Evolutionary conservation across 2,888 invertebrate genomes (phyloP), one percentile per base, ranked within the genome.

Genomic region (Drosophila falleni): DNA sequence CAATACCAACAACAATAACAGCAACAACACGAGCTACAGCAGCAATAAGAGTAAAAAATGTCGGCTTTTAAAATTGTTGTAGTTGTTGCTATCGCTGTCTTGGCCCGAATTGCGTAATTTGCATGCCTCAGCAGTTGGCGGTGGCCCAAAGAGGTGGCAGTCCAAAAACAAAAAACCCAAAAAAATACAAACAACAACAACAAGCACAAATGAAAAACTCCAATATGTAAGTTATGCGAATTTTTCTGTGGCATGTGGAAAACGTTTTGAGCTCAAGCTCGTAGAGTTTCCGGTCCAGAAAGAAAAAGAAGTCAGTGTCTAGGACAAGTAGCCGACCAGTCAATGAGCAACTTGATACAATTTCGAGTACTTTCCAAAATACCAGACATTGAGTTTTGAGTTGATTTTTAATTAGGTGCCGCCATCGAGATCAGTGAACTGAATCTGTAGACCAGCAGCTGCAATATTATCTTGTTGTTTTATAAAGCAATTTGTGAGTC

Each of bases 241-340:
- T 70, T 68, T 83, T 79, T 73, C 67, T 63, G 65, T 79, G 63
- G 85, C 82, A 82, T 82, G 86, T 82, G 80, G 72, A 71, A 84
- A 75, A 68, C 50, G 64, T 71, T 62, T 77, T 63, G 64, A 70
- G 65, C 62, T 77, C 62, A 70, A 64, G 63, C 66, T 68, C 64
- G 63, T 47, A 44, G 49, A 66, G 79, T 80, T 85, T 87, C 88
- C 86, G 86, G 88, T 82, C 74, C 71, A 69, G 49, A 64, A 46
- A 42, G n/a, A 19, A 37, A 47, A 47, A 65, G 71, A 85, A 86
- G 86, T 86, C 85, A 86, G 81, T 81, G 85, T 86, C 85, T 86
- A 86, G 85, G 85, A 83, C 85, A 88, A 80, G 78, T 70, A 55
- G 70, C 76, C 71, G 72, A 41, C 26, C 53, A 62, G 19, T 49